phyloP scores from a whole-genome alignment of 2,797 vertebrate species.

The Halcyon smyrnensis region DNA sequence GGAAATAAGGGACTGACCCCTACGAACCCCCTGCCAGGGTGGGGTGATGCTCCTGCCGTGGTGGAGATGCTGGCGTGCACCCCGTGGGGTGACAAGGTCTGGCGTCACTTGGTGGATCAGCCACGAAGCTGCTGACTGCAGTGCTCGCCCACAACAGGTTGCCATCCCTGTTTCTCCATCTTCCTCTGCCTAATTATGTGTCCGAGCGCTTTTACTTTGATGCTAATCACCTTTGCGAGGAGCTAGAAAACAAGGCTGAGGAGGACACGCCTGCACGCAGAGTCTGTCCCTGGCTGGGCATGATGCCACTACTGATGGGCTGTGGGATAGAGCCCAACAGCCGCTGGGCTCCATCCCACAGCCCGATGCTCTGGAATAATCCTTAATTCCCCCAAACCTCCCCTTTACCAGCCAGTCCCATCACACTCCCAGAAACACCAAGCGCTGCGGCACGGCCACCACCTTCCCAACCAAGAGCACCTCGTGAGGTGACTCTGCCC shows the following conservation, averaged over 20 bases:
- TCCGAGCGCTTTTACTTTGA: constrained; percentile 42
- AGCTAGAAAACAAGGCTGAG: not conserved
- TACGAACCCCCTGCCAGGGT: not conserved
- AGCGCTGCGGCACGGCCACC: not conserved
- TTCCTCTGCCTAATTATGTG: constrained; percentile 47
- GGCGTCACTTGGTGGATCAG: not conserved
- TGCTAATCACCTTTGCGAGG: constrained; percentile 19
- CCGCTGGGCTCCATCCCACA: not conserved
- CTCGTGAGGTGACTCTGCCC: not conserved
- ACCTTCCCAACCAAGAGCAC: not conserved
- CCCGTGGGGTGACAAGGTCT: not conserved
- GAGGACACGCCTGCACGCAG: not conserved
- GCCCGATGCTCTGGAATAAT: not conserved
- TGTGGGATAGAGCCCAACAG: not conserved
- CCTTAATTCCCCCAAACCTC: not conserved
- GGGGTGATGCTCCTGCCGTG: not conserved
- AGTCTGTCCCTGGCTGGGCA: not conserved
- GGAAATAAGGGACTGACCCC: not conserved
- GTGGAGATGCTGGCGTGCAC: not conserved
- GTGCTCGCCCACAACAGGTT: not conserved
- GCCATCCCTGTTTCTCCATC: constrained; percentile 5
- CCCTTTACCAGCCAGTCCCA: not conserved
- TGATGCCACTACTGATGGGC: not conserved
- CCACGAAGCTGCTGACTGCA: constrained; percentile 42
- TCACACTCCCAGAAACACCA: not conserved